Percentiles rank a stretch among this genome's conserved stretches.
These are phyloP conservation scores for Charadrius vociferus DNA, from an alignment of 2,113 vertebrate genomes.

Conservation along the genomic window DNA sequence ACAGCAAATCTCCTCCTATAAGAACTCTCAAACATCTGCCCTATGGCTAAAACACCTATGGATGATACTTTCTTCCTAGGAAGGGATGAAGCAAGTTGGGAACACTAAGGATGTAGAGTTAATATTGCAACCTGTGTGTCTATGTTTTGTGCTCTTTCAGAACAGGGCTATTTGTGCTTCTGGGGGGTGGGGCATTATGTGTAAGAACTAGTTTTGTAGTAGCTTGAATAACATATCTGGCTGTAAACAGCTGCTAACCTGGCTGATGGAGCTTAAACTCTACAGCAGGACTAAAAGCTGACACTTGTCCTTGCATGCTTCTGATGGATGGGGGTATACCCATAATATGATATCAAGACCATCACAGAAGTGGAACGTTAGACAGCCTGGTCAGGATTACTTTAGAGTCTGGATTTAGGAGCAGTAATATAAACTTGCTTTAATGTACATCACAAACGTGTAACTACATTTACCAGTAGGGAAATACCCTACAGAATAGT, in stretches of 20 bases:
- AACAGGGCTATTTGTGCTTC: background rate
- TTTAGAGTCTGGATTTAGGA: background rate
- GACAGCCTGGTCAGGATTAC: background rate
- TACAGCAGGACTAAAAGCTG: background rate
- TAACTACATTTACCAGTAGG: background rate
- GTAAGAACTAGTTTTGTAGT: background rate
- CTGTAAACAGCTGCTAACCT: background rate
- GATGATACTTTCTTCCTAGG: background rate
- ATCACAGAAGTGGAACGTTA: background rate
- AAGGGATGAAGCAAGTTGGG: background rate
- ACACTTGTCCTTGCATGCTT: background rate
- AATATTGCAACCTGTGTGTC: background rate
- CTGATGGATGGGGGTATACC: background rate
- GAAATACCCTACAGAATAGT: background rate
- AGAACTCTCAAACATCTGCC: background rate
- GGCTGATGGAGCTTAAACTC: background rate
- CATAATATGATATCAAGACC: background rate
- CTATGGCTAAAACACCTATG: background rate
- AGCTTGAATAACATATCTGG: background rate
- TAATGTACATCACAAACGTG: background rate
- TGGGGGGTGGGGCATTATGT: background rate
- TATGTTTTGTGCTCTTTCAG: background rate
- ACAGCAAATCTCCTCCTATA: background rate
- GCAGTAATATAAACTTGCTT: background rate
- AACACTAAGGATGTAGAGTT: background rate